phyloP scores from a whole-genome alignment of 1,140 invertebrate species.

The Centruroides vittatus region DNA sequence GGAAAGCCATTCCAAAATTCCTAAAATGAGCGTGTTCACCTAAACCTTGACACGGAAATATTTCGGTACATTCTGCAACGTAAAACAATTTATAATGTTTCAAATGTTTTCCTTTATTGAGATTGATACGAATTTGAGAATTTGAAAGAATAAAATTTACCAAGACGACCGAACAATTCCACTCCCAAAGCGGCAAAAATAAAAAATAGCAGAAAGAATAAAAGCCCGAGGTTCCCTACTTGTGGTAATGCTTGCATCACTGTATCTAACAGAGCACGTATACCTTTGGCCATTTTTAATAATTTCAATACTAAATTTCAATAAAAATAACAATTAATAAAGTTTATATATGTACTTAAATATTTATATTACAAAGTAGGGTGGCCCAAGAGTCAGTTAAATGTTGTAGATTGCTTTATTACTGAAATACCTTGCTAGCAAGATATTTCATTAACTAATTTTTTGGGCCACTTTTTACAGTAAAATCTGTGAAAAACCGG shows the following conservation, averaged over 20 bases:
- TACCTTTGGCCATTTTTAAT: slow-evolving; percentile 99
- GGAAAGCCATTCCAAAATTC: slow-evolving; percentile 99
- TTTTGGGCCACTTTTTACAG: too few relatives aligned
- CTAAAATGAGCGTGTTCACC: slow-evolving; percentile 98
- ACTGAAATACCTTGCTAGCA: too few relatives aligned
- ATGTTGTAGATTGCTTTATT: too few relatives aligned
- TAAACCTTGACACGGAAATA: slow-evolving; percentile 95
- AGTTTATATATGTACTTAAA: too few relatives aligned
- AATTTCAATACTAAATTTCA: slow-evolving; percentile 67
- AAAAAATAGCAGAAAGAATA: slow-evolving; percentile 98
- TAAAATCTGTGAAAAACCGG: too few relatives aligned
- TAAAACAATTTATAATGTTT: too few relatives aligned
- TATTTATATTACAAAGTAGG: too few relatives aligned
- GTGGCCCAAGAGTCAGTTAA: too few relatives aligned
- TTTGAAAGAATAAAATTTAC: slow-evolving; percentile 31
- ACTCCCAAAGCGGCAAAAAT: slow-evolving; percentile 98
- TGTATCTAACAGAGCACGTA: slow-evolving; percentile 90
- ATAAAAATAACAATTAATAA: too few relatives aligned
- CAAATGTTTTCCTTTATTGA: too few relatives aligned
- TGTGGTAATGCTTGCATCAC: slow-evolving; percentile 99
- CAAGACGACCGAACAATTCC: slow-evolving; percentile 90
- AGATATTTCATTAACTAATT: too few relatives aligned
- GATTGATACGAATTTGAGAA: too few relatives aligned
- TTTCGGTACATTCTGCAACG: slow-evolving; percentile 74
- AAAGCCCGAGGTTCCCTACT: slow-evolving; percentile 91